Percentiles rank a stretch among this genome's conserved stretches.
Conservation (phyloP, 2,113 vertebrate species). For the Nycticebus coucang region DNA sequence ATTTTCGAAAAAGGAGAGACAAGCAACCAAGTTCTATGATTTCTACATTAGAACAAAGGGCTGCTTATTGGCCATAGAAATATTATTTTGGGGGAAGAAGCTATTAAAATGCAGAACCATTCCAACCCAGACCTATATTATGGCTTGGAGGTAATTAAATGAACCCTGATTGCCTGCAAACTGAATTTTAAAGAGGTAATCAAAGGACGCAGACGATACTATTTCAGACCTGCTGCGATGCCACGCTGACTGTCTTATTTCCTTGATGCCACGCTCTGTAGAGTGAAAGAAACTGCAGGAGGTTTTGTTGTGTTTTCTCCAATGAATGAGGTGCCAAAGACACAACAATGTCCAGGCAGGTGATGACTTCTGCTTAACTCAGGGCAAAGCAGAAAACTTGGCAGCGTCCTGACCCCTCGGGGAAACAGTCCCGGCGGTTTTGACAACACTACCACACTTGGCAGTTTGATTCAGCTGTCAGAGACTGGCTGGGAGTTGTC, state of each 20-base stretch:
- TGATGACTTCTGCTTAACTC: constrained; percentile 46
- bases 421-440: constrained; percentile 26
- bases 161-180: constrained; percentile 32
- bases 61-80: background rate
- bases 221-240: background rate
- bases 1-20: background rate
- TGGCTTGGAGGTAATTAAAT: constrained; percentile 66
- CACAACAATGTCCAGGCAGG: background rate
- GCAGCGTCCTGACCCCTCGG: background rate
- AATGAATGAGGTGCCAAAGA: background rate
- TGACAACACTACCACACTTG: constrained; percentile 18
- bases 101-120: constrained; percentile 51
- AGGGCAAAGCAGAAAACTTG: constrained; percentile 14
- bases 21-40: background rate
- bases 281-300: background rate
- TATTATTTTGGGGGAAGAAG: constrained; percentile 26
- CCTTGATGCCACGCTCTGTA: background rate
- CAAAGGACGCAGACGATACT: constrained; percentile 12
- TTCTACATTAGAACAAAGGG: background rate
- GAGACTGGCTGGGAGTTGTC: background rate
- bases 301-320: background rate
- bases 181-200: constrained; percentile 62
- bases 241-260: constrained; percentile 20
- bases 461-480: background rate
- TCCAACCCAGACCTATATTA: constrained; percentile 36